phyloP scores from a whole-genome alignment of 1,140 invertebrate species.

The Drosophila busckii region DNA sequence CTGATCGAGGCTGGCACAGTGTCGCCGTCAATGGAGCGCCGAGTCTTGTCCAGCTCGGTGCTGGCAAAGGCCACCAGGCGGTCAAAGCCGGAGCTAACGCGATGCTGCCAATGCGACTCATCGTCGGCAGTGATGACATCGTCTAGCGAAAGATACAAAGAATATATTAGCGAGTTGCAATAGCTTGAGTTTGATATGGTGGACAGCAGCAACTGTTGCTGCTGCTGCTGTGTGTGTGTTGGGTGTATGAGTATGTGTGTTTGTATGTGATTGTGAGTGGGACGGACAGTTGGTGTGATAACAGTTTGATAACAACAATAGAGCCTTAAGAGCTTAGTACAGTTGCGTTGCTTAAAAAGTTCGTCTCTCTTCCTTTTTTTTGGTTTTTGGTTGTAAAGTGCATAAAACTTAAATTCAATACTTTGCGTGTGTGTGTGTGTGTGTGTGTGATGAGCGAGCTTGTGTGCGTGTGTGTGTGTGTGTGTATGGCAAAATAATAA shows the following conservation, averaged over 20 bases:
- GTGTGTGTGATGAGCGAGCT: conserved; percentile 22
- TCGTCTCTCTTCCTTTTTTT: no score
- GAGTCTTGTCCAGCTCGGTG: conserved; percentile 88
- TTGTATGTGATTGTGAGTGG: conserved; percentile 14
- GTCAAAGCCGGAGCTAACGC: conserved; percentile 90
- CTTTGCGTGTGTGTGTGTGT: conserved; percentile 12
- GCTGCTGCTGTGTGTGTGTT: conserved; percentile 2
- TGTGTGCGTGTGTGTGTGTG: conserved; percentile 12
- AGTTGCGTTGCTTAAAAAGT: no score
- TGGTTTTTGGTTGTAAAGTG: no score
- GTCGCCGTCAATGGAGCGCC: conserved; percentile 85
- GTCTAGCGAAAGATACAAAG: conserved; percentile 35
- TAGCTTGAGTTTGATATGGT: not conserved
- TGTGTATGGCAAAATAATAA: conserved; percentile 25
- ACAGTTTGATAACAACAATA: conserved; percentile 2
- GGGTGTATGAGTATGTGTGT: conserved; percentile 2
- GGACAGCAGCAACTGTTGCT: conserved; percentile 2
- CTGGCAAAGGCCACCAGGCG: conserved; percentile 90
- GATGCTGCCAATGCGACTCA: conserved; percentile 88
- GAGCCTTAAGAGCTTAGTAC: no score
- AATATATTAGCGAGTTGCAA: not conserved
- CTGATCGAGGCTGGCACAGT: conserved; percentile 79
- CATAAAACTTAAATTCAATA: no score
- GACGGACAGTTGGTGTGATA: conserved; percentile 16
- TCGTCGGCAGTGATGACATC: conserved; percentile 80